phyloP scores from a whole-genome alignment of 1,140 invertebrate species.

The Goniozus legneri region DNA sequence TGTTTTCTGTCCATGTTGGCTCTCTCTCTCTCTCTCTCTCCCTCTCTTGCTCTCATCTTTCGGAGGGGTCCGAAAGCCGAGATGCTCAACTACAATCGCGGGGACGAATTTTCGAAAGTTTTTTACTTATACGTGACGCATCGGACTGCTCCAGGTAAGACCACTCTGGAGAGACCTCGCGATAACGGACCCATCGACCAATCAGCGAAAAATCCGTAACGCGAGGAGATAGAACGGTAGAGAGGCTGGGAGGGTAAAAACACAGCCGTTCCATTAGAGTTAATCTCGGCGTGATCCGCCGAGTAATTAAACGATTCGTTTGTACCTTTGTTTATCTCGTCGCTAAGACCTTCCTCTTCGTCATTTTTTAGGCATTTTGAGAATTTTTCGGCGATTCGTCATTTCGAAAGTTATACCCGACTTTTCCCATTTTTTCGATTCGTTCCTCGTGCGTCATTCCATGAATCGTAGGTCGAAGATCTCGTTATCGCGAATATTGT shows the following conservation, averaged over 20 bases:
- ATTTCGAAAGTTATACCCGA: neutral
- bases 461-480: conserved; percentile 16
- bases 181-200: conserved; percentile 28
- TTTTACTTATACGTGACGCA: neutral
- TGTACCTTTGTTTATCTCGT: conserved; percentile 35
- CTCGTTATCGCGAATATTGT: conserved; percentile 9
- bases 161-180: conserved; percentile 36
- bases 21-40: conserved; percentile 13
- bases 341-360: conserved; percentile 8
- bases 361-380: neutral
- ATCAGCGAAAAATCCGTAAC: no score
- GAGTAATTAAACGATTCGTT: conserved; percentile 44
- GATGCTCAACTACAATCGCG: neutral
- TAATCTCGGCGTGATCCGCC: conserved; percentile 35
- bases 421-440: neutral
- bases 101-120: neutral
- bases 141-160: conserved; percentile 15
- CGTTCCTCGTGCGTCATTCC: conserved; percentile 10
- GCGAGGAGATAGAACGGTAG: conserved; percentile 9
- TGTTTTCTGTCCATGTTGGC: conserved; percentile 42
- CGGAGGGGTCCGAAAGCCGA: neutral
- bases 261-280: conserved; percentile 44
- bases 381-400: neutral
- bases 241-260: conserved; percentile 18
- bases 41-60: neutral